A percentile compares a stretch with the other conserved stretches of the same genome.
These are phyloP conservation scores for Poecilia gillii DNA, from an alignment of 2,797 vertebrate genomes.

Conservation along the genomic window DNA sequence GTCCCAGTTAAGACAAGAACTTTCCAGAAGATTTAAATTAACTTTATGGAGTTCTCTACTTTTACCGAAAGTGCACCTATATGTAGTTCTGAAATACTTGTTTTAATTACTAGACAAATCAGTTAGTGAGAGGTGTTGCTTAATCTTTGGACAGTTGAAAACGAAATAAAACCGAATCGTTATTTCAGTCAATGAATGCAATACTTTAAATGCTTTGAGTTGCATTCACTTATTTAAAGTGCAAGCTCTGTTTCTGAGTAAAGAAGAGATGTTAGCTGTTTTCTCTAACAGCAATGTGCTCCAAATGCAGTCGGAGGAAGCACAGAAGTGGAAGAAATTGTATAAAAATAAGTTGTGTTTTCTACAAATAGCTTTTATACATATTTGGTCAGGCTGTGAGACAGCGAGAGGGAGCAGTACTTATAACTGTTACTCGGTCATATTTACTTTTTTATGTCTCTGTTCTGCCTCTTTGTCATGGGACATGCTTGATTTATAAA, in stretches of 20 bases:
- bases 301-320: background rate
- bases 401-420: background rate
- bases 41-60: background rate
- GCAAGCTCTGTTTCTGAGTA: background rate
- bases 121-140: background rate
- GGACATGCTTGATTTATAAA: background rate
- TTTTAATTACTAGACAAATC: background rate
- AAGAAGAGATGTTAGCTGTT: background rate
- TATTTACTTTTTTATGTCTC: background rate
- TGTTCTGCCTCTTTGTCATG: background rate
- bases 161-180: background rate
- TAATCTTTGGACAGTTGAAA: background rate
- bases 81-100: background rate
- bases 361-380: background rate
- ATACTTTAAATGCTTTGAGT: background rate
- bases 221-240: background rate
- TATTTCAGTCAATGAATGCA: background rate
- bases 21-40: background rate
- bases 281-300: background rate
- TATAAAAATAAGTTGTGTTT: background rate
- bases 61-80: background rate
- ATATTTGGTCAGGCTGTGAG: background rate
- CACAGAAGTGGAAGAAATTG: background rate
- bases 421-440: background rate
- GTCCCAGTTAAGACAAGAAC: background rate